Evolutionary conservation across 1,140 invertebrate species (phyloP).

Genomic region (Drosophila nannoptera): DNA sequence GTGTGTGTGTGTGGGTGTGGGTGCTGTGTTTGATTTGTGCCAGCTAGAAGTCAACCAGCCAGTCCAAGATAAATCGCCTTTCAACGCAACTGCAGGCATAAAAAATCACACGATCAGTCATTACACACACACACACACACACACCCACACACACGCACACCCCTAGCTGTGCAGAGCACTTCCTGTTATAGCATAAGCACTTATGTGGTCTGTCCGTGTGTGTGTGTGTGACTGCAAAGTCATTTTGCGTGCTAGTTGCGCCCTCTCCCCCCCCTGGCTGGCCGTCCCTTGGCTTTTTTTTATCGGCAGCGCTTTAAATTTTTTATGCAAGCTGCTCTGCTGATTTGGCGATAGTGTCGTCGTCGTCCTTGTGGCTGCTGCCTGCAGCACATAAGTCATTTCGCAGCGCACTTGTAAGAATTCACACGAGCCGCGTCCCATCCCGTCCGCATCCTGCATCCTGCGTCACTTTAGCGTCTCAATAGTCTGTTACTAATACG

Average conservation of each 20-base stretch:
- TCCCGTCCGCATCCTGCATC: conserved; percentile 26
- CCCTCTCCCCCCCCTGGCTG: conserved; percentile 3
- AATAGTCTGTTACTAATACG: conserved; percentile 77
- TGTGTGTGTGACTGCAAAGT: conserved; percentile 46
- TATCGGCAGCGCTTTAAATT: conserved; percentile 70
- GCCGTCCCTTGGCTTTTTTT: conserved; percentile 46
- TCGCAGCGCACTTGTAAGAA: conserved; percentile 68
- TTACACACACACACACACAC: conserved; percentile 56
- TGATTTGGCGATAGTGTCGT: conserved; percentile 75
- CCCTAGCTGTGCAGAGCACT: neutral
- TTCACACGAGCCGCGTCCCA: conserved; percentile 57
- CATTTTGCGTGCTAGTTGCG: conserved; percentile 51
- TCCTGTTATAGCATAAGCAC: conserved; percentile 62
- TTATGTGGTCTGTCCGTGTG: conserved; percentile 47
- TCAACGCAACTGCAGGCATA: conserved; percentile 69
- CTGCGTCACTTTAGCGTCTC: conserved; percentile 64
- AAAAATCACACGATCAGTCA: conserved; percentile 79
- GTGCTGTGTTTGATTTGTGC: conserved; percentile 26
- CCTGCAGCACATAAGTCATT: conserved; percentile 73
- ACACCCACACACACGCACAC: conserved; percentile 21
- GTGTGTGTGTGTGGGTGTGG: conserved; percentile 36
- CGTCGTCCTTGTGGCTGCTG: conserved; percentile 38
- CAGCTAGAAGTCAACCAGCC: conserved; percentile 56
- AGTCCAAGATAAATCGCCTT: conserved; percentile 77
- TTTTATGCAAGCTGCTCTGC: conserved; percentile 70